Base-by-base conservation (phyloP, 1,140 invertebrate species). In the Delia radicum region DNA sequence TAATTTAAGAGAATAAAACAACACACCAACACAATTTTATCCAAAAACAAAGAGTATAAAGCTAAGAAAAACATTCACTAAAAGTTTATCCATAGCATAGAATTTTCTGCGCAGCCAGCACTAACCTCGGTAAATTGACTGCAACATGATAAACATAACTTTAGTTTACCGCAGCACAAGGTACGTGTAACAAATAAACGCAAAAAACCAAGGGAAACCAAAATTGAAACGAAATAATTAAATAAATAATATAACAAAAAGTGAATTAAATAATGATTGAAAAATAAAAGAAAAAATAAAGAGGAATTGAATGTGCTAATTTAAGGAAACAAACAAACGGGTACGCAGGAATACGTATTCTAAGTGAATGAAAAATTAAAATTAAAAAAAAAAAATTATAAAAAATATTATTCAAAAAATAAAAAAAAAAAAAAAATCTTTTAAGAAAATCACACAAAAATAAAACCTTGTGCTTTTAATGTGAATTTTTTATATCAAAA, bases 141-240 rank as follows among this genome's bases (percentile, higher is more conserved):
- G 65, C 31, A 69, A 69, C 29, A 37, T 69, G 65, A 21, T 69
- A 33, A 69, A 69, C 65, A 33, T 69, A 69, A 69, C 65, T 37
- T 69, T 24, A 69, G 65, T 69, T 69, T 69, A 69, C 65, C 65
- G 65, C 65, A 69, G 65, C 65, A 31, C 65, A 69, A 69, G 65
- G 29, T 69, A 69, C 65, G 65, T 33, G 65, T 69, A 31, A 69
- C 65, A 69, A 69, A 69, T 69, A 33, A 37, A 69, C 29, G 65
- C 29, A 37, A 21, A 55, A 8, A 42, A 42, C 3, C n/a, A 42
- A 42, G 37, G 15, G 18, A 18, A 48, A 18, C 0, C 46, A 48
- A 21, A 21, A 10, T 55, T 55, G 10, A 55, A 21, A 21, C 15
- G 8, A 55, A 55, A 55, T 1, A 21, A 55, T 21, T 24, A 37